Conservation (phyloP, 1,140 invertebrate species). For the Bacillus rossius region DNA sequence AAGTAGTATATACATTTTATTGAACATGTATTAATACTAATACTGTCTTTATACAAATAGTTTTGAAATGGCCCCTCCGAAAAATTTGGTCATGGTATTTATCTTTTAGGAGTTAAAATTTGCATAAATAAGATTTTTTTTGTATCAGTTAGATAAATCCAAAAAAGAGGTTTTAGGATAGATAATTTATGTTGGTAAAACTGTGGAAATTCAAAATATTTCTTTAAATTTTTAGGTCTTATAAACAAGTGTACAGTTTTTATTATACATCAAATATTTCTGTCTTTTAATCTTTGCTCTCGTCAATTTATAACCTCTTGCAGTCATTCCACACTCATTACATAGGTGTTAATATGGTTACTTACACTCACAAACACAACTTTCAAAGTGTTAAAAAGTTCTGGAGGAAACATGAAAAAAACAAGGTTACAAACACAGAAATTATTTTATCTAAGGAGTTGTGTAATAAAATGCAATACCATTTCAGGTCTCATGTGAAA, state of each 20-base stretch:
- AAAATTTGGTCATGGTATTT: not conserved
- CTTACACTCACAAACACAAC: too few relatives aligned
- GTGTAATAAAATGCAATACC: too few relatives aligned
- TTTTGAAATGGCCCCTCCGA: slow-evolving; percentile 6
- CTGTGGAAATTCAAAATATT: not conserved
- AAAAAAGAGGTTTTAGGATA: not conserved
- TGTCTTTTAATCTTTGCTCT: too few relatives aligned
- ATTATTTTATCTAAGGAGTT: too few relatives aligned
- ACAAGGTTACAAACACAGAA: too few relatives aligned
- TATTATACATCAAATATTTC: not conserved
- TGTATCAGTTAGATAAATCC: not conserved
- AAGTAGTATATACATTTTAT: not conserved
- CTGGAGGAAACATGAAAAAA: too few relatives aligned
- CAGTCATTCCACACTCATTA: too few relatives aligned
- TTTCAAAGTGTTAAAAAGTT: too few relatives aligned
- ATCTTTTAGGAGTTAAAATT: not conserved
- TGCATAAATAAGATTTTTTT: not conserved
- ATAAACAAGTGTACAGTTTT: not conserved
- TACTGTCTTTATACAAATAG: not conserved
- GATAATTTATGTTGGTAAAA: not conserved
- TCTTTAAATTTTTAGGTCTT: not conserved
- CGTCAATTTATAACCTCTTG: too few relatives aligned
- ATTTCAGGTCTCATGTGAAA: too few relatives aligned
- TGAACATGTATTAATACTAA: not conserved
- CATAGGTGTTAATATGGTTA: too few relatives aligned